These are phyloP conservation scores for Zosterops japonicus DNA, from an alignment of 2,113 vertebrate species.

Conservation along the genomic window DNA sequence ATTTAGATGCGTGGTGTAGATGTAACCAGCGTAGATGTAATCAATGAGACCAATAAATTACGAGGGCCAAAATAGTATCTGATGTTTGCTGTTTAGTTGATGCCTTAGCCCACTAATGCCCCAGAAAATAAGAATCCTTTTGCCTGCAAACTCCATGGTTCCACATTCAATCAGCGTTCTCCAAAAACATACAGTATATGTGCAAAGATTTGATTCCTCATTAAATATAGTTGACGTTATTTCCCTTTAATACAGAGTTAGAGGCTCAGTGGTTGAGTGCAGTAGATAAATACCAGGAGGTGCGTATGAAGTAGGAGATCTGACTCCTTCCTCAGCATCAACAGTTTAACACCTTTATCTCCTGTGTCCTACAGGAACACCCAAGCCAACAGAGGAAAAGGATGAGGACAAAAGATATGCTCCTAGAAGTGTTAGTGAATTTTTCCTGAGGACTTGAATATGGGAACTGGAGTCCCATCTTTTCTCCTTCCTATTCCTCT, in stretches of 20 bases:
- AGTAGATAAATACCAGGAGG: not conserved
- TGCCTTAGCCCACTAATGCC: not conserved
- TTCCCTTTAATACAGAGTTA: not conserved
- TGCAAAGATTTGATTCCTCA: not conserved
- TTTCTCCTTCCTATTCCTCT: not conserved
- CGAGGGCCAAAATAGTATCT: not conserved
- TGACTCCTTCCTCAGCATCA: not conserved
- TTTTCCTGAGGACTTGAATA: not conserved
- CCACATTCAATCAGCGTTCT: not conserved
- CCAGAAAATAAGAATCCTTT: not conserved
- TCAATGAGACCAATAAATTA: not conserved
- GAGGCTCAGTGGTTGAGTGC: not conserved
- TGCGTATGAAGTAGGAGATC: not conserved
- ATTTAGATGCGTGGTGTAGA: not conserved
- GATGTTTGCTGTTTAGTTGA: not conserved
- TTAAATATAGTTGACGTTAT: not conserved
- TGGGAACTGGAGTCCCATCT: not conserved
- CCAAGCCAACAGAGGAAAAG: not conserved
- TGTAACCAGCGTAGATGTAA: not conserved
- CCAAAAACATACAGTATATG: fast-evolving
- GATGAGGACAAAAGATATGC: not conserved
- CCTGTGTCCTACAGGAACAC: not conserved
- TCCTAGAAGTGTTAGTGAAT: not conserved
- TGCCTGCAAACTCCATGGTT: not conserved
- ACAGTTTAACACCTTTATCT: not conserved